Conservation (phyloP, 2,797 vertebrate species). For the Carapus acus region DNA sequence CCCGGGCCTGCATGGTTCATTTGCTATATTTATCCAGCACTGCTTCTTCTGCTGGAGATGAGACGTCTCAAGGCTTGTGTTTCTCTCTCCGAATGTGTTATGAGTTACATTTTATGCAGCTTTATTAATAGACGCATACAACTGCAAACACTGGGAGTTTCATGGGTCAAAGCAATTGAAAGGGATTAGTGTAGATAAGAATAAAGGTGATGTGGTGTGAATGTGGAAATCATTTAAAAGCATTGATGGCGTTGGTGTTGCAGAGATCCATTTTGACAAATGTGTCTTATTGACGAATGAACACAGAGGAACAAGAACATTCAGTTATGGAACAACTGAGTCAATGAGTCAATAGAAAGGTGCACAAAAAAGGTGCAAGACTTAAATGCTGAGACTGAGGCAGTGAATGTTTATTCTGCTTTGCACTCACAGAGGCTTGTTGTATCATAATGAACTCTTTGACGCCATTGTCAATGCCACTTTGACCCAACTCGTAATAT, state of each 20-base stretch:
- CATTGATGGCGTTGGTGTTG: not conserved
- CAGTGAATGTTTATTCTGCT: not conserved
- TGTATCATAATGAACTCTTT: too few species aligned
- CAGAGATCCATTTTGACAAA: too few species aligned
- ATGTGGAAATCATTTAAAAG: slow-evolving; percentile 8
- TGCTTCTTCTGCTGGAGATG: slow-evolving; percentile 57
- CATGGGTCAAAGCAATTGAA: slow-evolving; percentile 9
- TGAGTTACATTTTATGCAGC: slow-evolving; percentile 42
- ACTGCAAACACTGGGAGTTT: slow-evolving; percentile 14
- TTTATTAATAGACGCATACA: slow-evolving; percentile 44
- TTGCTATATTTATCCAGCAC: slow-evolving; percentile 63
- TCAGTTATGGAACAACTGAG: too few species aligned
- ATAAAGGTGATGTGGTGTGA: slow-evolving; percentile 13
- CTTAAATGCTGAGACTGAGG: not conserved
- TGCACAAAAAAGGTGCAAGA: not conserved
- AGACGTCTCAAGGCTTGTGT: slow-evolving; percentile 49
- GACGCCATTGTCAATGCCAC: too few species aligned
- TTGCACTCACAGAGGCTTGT: not conserved
- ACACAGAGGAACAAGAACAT: too few species aligned
- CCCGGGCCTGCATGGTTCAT: slow-evolving; percentile 46
- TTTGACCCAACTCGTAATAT: too few species aligned
- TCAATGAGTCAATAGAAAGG: too few species aligned
- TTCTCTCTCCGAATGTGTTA: slow-evolving; percentile 54
- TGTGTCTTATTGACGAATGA: too few species aligned
- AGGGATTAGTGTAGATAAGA: slow-evolving; percentile 8